A percentile compares a stretch with the other conserved stretches of the same genome.
Evolutionary conservation across 2,113 vertebrate species (phyloP).

Genomic region (Mustela nigripes): DNA sequence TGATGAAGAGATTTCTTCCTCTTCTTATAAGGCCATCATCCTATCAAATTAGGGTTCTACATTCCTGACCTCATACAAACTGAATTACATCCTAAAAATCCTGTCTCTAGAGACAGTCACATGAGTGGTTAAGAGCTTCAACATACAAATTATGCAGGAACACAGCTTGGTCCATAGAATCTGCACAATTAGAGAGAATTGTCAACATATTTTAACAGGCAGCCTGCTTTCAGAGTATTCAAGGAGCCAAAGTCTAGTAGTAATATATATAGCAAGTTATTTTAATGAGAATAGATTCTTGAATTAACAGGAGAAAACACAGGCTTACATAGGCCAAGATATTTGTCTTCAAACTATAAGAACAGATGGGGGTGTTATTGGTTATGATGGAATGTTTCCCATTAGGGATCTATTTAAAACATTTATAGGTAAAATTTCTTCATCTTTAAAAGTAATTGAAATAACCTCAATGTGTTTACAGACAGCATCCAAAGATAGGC

Average conservation of each 20-base stretch:
- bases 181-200: constrained; percentile 63
- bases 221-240: constrained; percentile 58
- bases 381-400: neutral
- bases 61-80: neutral
- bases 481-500: neutral
- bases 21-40: neutral
- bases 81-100: constrained; percentile 1
- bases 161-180: neutral
- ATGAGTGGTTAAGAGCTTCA: neutral
- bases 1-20: neutral
- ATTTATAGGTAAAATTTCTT: neutral
- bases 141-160: neutral
- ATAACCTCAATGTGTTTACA: neutral
- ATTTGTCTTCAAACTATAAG: constrained; percentile 46
- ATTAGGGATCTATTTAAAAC: neutral
- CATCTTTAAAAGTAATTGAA: neutral
- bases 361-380: neutral
- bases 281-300: constrained; percentile 59
- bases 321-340: neutral
- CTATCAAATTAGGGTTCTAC: neutral
- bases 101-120: neutral
- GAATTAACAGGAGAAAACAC: constrained; percentile 18
- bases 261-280: neutral
- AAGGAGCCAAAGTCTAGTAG: constrained; percentile 9
- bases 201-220: constrained; percentile 61